phyloP scores from a whole-genome alignment of 2,797 vertebrate species.

The Anableps anableps region DNA sequence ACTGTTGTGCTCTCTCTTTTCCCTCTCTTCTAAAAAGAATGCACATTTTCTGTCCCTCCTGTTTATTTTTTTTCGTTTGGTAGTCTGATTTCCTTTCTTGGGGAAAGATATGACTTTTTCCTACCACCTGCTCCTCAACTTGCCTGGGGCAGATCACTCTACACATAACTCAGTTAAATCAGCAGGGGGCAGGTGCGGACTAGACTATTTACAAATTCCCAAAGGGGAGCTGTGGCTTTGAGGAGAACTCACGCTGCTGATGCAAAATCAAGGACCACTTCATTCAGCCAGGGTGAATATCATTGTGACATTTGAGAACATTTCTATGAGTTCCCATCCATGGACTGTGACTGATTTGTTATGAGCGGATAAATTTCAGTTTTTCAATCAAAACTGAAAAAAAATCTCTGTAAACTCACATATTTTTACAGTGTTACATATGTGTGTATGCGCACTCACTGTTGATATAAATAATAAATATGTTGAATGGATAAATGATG shows the following conservation, averaged over 20 bases:
- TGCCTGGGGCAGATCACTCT: not conserved
- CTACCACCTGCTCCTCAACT: not conserved
- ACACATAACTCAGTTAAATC: not conserved
- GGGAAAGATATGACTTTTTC: not conserved
- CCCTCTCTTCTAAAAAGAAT: no score
- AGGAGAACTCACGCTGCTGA: not conserved
- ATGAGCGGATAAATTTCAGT: not conserved
- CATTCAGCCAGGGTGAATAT: not conserved
- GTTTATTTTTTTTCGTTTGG: not conserved
- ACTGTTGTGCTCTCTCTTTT: not conserved
- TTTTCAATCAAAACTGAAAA: conserved; percentile 3
- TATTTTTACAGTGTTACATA: not conserved
- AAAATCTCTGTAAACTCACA: not conserved
- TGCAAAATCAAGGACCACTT: not conserved
- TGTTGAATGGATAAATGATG: not conserved
- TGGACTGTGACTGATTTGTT: not conserved
- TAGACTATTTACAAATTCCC: not conserved
- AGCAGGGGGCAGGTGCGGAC: not conserved
- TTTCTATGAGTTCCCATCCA: not conserved
- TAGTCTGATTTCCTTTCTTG: not conserved
- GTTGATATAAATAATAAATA: not conserved
- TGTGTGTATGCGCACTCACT: not conserved
- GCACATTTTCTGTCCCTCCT: not conserved
- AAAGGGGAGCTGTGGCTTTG: not conserved
- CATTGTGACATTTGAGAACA: not conserved